Evolutionary conservation across 2,113 vertebrate genomes (phyloP), one percentile per base, ranked within the genome.

Genomic region (Crotalus horridus): DNA sequence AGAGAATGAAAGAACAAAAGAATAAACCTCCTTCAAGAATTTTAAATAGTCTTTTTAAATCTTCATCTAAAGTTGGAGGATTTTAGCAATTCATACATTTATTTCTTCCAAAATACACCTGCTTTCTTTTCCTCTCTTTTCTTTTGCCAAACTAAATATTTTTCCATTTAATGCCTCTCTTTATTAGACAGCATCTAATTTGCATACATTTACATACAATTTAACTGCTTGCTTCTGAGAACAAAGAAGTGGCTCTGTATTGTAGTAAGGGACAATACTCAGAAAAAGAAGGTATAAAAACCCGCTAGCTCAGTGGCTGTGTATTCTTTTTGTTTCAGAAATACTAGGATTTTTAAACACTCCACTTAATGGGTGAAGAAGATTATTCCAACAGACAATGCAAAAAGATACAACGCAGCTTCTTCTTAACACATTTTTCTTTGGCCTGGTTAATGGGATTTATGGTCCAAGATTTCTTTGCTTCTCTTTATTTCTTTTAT

Each of bases 161-260:
- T 98, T 98, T 98, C 98, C 98, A 98, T 98, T 97, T 98, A 98
- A 98, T 98, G 98, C 98, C 97, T 98, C 97, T 97, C 97, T 98
- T 98, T 98, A 98, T 98, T 98, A 98, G 97, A 97, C 97, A 98
- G 98, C 97, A 98, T 98, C 97, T 98, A 96, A 98, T 98, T 98
- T 98, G 97, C 98, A 98, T 98, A 98, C 96, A 98, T 98, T 98
- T 98, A 98, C 98, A 98, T 98, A 98, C 98, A 98, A 98, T 98
- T 98, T 98, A 98, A 98, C 97, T 98, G 98, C 97, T 97, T 97
- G 98, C 97, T 97, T 98, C 95, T 96, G 97, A 98, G 98, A 98
- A 98, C 98, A 98, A 98, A 98, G 98, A 97, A 97, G 97, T 97
- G 97, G 97, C 96, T 98, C 97, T 96, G 97, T 97, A 98, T 98